Conservation (phyloP, 2,113 vertebrate species). For the Terrapene triunguis region DNA sequence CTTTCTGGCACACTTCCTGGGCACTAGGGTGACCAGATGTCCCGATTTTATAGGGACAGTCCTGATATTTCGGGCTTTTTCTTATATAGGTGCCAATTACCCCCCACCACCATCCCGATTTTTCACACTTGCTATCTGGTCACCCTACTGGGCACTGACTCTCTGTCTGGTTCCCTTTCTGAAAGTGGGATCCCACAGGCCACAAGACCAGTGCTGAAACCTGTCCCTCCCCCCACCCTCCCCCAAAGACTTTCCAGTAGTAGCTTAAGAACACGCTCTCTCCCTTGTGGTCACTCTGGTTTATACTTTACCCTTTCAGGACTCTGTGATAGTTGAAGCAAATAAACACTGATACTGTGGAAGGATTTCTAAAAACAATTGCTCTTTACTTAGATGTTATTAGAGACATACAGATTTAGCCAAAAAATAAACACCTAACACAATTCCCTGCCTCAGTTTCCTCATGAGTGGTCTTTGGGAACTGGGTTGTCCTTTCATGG, state of each 20-base stretch:
- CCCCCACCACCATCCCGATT: no score
- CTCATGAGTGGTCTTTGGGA: not conserved
- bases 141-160: not conserved
- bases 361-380: not conserved
- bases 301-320: fast-evolving
- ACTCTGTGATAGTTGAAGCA: conserved; percentile 26
- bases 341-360: not conserved
- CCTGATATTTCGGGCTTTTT: no score
- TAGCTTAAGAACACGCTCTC: not conserved
- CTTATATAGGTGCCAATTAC: no score
- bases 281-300: not conserved
- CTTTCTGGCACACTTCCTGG: not conserved
- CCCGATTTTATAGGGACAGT: no score
- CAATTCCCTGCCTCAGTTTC: not conserved
- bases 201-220: not conserved
- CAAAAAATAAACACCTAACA: not conserved
- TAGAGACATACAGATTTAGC: not conserved
- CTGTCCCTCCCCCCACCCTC: not conserved
- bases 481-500: not conserved
- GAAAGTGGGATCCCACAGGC: not conserved
- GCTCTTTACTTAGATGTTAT: not conserved
- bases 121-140: no score
- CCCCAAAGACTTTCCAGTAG: not conserved
- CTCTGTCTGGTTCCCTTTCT: not conserved
- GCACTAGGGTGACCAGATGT: not conserved